These are phyloP conservation scores for Chrysomela aeneicollis DNA, from an alignment of 2,888 invertebrate genomes.

Conservation along the genomic window DNA sequence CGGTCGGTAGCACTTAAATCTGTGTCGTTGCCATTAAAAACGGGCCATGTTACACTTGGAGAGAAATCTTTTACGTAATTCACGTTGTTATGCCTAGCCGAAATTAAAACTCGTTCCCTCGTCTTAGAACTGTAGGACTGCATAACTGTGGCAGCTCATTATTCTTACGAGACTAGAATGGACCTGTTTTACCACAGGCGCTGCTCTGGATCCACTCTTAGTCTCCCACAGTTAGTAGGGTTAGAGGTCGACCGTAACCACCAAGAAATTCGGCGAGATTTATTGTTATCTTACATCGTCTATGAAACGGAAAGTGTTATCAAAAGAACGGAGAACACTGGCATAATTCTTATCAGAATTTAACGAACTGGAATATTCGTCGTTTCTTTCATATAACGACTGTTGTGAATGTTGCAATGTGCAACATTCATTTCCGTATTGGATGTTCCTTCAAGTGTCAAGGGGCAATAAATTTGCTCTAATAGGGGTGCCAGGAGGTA, in stretches of 20 bases:
- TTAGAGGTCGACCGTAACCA: constrained; percentile 43
- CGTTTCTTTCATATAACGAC: too few relatives aligned
- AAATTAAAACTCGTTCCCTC: constrained; percentile 23
- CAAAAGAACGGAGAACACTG: too few relatives aligned
- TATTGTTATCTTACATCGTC: not conserved
- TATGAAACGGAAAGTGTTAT: not conserved
- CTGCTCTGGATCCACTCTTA: constrained; percentile 10
- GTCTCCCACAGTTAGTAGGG: constrained; percentile 52
- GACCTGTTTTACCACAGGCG: constrained; percentile 15
- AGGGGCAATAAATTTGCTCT: too few relatives aligned
- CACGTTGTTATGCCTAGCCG: constrained; percentile 18
- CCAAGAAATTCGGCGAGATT: constrained; percentile 11
- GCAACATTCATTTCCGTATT: too few relatives aligned
- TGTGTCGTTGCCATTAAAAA: constrained; percentile 33
- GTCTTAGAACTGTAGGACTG: constrained; percentile 2
- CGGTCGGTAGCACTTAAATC: constrained; percentile 30
- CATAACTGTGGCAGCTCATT: constrained; percentile 8
- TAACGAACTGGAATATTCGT: too few relatives aligned
- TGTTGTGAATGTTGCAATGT: too few relatives aligned
- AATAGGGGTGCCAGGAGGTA: too few relatives aligned
- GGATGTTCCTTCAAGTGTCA: too few relatives aligned
- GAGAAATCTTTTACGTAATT: constrained; percentile 27
- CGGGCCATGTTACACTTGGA: constrained; percentile 34
- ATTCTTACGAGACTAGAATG: constrained; percentile 8
- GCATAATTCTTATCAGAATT: too few relatives aligned